phyloP scores from a whole-genome alignment of 37 sponge, comb jelly and placozoan species.

The Chondrilla cf. caribensis region DNA sequence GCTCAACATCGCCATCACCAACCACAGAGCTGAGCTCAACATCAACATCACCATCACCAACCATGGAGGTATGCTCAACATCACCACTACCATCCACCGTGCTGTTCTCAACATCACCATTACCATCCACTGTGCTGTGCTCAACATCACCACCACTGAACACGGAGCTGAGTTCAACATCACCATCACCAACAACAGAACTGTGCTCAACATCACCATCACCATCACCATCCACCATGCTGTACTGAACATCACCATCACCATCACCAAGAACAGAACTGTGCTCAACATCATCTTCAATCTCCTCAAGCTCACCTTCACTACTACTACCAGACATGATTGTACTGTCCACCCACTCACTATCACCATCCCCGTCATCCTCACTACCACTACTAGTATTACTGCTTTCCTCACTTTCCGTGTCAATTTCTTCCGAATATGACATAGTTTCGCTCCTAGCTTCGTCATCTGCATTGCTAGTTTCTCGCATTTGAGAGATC shows the following conservation, averaged over 20 bases:
- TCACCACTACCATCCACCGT: not conserved
- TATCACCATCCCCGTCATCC: not conserved
- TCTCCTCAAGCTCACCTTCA: not conserved
- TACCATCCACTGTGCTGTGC: not conserved
- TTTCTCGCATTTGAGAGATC: not conserved
- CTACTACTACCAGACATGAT: not conserved
- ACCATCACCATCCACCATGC: not conserved
- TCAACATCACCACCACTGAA: not conserved
- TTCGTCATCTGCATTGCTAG: conserved; percentile 1
- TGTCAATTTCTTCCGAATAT: too few species aligned
- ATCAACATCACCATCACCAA: too few species aligned
- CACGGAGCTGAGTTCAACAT: not conserved
- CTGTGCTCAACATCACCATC: not conserved
- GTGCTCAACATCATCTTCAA: not conserved
- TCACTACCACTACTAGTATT: too few species aligned
- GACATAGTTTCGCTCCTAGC: not conserved
- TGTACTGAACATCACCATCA: not conserved
- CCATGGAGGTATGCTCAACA: not conserved
- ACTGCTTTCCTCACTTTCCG: too few species aligned
- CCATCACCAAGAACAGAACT: not conserved
- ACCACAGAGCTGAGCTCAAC: too few species aligned
- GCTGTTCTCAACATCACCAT: not conserved
- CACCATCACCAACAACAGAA: not conserved
- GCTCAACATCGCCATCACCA: not conserved
- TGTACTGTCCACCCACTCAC: not conserved